Evolutionary conservation across 2,888 invertebrate species (phyloP).

Genomic region (Drosophila parthenogenetica): DNA sequence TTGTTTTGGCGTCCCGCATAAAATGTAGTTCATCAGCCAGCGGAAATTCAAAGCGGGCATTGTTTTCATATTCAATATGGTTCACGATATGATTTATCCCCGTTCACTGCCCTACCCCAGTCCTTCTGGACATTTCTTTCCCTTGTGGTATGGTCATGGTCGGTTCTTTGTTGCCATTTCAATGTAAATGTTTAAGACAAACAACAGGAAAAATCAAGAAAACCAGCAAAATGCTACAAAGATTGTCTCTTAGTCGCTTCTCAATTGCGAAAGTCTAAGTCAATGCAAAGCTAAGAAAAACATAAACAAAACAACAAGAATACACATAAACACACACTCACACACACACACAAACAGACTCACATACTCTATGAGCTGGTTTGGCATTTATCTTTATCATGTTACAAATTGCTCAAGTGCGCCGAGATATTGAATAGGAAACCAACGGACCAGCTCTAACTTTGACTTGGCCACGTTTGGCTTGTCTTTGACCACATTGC

Average conservation of each 20-base stretch:
- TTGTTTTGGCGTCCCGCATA: conserved; percentile 69
- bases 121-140: not conserved
- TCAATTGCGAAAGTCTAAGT: conserved; percentile 59
- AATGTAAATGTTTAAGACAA: conserved; percentile 74
- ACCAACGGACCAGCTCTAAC: conserved; percentile 30
- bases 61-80: conserved; percentile 53
- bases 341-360: conserved; percentile 19
- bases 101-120: not conserved
- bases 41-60: conserved; percentile 39
- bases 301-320: conserved; percentile 64
- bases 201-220: conserved; percentile 37
- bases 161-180: conserved; percentile 57
- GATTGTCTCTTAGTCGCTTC: conserved; percentile 11
- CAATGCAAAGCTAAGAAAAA: conserved; percentile 77
- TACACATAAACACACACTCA: conserved; percentile 24
- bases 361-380: conserved; percentile 42
- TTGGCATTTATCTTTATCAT: conserved; percentile 72
- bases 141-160: conserved; percentile 1
- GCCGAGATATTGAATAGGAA: conserved; percentile 65
- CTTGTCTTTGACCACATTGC: conserved; percentile 74
- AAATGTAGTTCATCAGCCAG: conserved; percentile 64
- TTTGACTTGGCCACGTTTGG: conserved; percentile 64
- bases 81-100: conserved; percentile 1
- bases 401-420: conserved; percentile 78
- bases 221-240: conserved; percentile 16